Evolutionary conservation across 2,113 vertebrate species (phyloP).

Genomic region (Ammodytes dubius): DNA sequence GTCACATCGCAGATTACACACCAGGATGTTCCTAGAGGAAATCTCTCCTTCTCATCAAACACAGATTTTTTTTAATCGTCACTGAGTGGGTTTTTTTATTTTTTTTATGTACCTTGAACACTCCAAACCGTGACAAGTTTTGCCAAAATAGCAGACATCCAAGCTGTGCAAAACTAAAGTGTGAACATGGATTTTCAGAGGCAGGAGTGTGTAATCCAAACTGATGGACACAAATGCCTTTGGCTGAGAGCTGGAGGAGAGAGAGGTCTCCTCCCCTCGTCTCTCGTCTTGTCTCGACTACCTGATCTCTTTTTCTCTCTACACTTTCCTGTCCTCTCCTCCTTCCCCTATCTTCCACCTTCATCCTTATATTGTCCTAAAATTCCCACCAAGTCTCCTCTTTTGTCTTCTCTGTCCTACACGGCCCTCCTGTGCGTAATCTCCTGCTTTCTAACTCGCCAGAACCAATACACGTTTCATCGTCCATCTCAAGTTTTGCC

Average conservation of each 20-base stretch:
- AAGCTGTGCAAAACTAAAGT: conserved; percentile 51
- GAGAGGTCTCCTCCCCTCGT: conserved; percentile 41
- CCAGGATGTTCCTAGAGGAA: conserved; percentile 32
- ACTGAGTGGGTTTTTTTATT: conserved; percentile 9
- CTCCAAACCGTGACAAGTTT: conserved; percentile 43
- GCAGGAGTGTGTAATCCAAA: conserved; percentile 58
- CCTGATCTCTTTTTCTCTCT: conserved; percentile 11
- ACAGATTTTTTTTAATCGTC: conserved; percentile 26
- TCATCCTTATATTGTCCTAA: neutral
- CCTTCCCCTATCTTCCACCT: neutral
- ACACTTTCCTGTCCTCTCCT: neutral
- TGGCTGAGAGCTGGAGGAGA: conserved; percentile 48
- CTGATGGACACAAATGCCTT: conserved; percentile 49
- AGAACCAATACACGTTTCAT: conserved; percentile 16
- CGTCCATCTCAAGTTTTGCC: neutral
- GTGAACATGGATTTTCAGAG: conserved; percentile 56
- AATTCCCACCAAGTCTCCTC: neutral
- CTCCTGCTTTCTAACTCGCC: conserved; percentile 5
- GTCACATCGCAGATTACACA: conserved; percentile 46
- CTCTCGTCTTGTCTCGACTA: conserved; percentile 38
- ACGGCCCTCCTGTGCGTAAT: neutral
- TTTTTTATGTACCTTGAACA: conserved; percentile 49
- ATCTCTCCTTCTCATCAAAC: conserved; percentile 37
- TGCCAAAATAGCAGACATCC: conserved; percentile 61
- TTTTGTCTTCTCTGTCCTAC: neutral